These are phyloP conservation scores for Campaea margaritaria DNA, from an alignment of 2,888 invertebrate genomes.

Conservation along the genomic window DNA sequence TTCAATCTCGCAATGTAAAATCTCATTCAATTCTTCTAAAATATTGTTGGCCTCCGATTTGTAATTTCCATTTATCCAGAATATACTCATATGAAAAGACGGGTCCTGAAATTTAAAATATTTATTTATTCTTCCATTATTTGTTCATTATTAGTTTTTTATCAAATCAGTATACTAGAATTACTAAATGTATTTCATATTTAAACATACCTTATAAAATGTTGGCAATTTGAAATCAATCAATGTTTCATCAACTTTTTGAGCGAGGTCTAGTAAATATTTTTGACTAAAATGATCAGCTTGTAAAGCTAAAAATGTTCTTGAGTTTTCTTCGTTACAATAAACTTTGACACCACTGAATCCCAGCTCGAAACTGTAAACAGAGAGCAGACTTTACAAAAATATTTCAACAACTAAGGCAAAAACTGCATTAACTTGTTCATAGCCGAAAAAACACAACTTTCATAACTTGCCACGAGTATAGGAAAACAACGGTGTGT, in stretches of 20 bases:
- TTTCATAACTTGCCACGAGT: no score
- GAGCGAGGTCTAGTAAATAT: slow-evolving; percentile 84
- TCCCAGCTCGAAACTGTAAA: slow-evolving; percentile 85
- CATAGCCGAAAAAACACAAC: no score
- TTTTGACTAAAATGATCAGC: slow-evolving; percentile 85
- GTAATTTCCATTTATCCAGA: slow-evolving; percentile 91
- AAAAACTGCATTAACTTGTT: no score
- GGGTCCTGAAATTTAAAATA: slow-evolving; percentile 86
- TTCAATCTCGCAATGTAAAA: slow-evolving; percentile 61
- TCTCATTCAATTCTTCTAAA: slow-evolving; percentile 79
- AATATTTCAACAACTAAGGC: no score
- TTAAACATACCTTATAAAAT: slow-evolving; percentile 89
- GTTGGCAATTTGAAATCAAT: slow-evolving; percentile 89
- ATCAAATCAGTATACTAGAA: no score
- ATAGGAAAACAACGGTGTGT: no score
- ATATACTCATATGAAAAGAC: slow-evolving; percentile 93
- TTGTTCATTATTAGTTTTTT: neutral
- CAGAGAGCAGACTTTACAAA: neutral
- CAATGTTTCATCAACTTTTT: slow-evolving; percentile 88
- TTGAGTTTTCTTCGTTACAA: slow-evolving; percentile 93
- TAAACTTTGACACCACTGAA: slow-evolving; percentile 89
- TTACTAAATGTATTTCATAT: no score
- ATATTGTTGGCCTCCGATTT: slow-evolving; percentile 75
- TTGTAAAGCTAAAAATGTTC: slow-evolving; percentile 92
- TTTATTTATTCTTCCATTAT: neutral